phyloP scores from a whole-genome alignment of 2,888 invertebrate species.

The Polydrusus tereticollis region DNA sequence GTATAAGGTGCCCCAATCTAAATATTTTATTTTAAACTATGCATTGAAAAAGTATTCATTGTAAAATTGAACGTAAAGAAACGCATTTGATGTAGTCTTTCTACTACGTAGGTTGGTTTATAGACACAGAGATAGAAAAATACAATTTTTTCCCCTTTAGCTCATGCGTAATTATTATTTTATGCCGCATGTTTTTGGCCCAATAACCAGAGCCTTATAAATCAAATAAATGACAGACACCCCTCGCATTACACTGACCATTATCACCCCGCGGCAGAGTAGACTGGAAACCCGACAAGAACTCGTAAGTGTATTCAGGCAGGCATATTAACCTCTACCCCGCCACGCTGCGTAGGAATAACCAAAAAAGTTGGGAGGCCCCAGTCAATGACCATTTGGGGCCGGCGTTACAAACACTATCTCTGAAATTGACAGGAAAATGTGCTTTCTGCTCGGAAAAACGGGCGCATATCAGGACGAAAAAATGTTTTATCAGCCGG shows the following conservation, averaged over 20 bases:
- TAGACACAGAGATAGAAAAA: no score
- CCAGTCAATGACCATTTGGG: slow-evolving; percentile 27
- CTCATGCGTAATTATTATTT: no score
- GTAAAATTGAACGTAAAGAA: no score
- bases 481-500: neutral
- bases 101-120: no score
- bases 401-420: slow-evolving; percentile 46
- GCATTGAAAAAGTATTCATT: no score
- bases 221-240: slow-evolving; percentile 1
- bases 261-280: neutral
- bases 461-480: slow-evolving; percentile 6
- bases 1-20: no score
- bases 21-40: no score
- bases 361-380: slow-evolving; percentile 19
- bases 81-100: no score
- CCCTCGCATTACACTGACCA: neutral
- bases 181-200: neutral
- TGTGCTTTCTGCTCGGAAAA: slow-evolving; percentile 45
- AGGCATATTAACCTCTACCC: neutral
- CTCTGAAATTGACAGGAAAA: slow-evolving; percentile 58
- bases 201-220: neutral
- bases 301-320: slow-evolving; percentile 8
- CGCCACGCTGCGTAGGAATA: neutral
- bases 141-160: no score
- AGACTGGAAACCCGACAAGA: neutral